Conservation (phyloP, 2,113 vertebrate species). For the Podocnemis expansa region DNA sequence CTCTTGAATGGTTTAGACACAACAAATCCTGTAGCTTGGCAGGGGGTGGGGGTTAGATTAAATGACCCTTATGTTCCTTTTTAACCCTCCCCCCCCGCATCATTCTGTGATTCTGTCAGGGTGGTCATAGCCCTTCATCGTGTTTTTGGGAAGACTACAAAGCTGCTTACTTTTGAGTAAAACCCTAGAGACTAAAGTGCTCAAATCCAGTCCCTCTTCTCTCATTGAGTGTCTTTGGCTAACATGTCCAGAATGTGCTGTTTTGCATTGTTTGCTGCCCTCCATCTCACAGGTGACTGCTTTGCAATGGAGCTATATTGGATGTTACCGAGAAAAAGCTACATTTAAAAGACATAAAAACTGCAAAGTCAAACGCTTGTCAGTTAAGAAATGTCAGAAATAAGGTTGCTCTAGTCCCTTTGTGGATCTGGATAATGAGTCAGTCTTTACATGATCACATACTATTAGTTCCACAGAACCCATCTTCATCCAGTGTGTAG, state of each 20-base stretch:
- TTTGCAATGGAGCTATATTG: background rate
- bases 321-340: too few relatives aligned
- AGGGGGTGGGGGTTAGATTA: too few relatives aligned
- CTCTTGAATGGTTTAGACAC: too few relatives aligned
- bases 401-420: background rate
- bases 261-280: background rate
- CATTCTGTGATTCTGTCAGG: background rate
- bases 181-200: background rate
- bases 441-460: rapidly evolving
- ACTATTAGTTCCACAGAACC: background rate
- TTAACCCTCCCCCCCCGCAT: background rate
- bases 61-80: too few relatives aligned
- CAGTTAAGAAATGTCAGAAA: background rate
- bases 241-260: background rate
- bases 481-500: too few relatives aligned
- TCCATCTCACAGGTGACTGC: background rate
- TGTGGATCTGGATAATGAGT: rapidly evolving
- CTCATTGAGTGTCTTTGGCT: background rate
- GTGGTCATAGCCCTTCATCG: background rate
- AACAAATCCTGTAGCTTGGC: too few relatives aligned
- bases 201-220: background rate
- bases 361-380: too few relatives aligned
- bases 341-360: too few relatives aligned
- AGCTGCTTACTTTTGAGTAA: rapidly evolving
- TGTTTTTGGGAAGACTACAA: background rate